phyloP scores from a whole-genome alignment of 1,140 invertebrate species.

The Drosophila aff. region DNA sequence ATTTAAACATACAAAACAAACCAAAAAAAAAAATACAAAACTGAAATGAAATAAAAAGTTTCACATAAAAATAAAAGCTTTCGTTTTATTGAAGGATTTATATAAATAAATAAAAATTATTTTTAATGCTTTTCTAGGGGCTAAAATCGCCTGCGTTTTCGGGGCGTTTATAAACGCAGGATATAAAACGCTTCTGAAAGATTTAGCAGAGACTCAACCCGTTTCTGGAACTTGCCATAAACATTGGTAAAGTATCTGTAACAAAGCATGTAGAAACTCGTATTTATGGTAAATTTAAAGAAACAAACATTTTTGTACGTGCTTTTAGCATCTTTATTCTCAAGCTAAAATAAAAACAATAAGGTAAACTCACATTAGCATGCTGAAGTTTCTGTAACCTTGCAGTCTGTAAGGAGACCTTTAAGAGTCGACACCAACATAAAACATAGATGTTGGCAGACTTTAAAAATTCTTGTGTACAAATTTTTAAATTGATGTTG shows the following conservation, averaged over 20 bases:
- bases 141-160: neutral
- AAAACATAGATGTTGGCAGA: no score
- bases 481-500: no score
- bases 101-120: neutral
- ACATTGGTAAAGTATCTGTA: neutral
- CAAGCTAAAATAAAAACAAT: no score
- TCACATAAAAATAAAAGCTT: slow-evolving; percentile 59
- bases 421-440: no score
- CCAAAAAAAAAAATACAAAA: slow-evolving; percentile 70
- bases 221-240: neutral
- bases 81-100: neutral
- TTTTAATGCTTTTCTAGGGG: neutral
- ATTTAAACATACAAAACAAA: slow-evolving; percentile 62
- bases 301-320: no score
- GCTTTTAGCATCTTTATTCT: no score
- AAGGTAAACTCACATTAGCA: no score
- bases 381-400: no score
- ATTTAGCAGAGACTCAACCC: neutral
- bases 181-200: no score
- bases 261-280: neutral
- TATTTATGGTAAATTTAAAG: no score
- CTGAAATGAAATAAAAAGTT: slow-evolving; percentile 81
- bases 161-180: slow-evolving; percentile 2
- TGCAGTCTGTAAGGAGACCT: no score
- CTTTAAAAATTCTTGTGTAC: no score